Base-by-base conservation (phyloP, 2,113 vertebrate genomes). In the Cyanocitta stelleri region DNA sequence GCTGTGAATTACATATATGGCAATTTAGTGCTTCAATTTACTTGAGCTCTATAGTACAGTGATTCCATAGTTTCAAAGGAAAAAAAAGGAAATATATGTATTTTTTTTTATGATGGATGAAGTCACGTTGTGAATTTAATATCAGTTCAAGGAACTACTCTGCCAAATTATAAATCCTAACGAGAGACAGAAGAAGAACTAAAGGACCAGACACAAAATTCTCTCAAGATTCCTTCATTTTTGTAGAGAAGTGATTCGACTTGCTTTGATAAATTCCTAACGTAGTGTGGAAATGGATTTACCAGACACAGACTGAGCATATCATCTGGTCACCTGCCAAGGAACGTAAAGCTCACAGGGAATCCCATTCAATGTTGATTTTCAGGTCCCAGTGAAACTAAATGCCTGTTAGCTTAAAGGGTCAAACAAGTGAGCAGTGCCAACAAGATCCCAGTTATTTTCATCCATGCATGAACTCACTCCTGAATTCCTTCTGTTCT, bases 241-340 rank as follows among this genome's bases (percentile, higher is more conserved):
- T 68, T 55, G 12, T 64, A 85, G 43, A 93, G 63, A 97, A 96
- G 69, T 44, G 85, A 91, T 92, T 94, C 3, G 26, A 18, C 67
- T 94, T 97, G 85, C 95, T 96, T 97, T 97, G 90, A 95, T 97
- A 95, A 87, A 94, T 93, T 80, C 86, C 83, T 97, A 96, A 97
- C 97, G 74, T 55, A 90, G 83, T 96, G 90, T 97, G 96, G 73
- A 97, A 97, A 96, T 94, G 78, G 74, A 61, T 96, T 97, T 97
- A 90, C 69, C 87, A 91, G 91, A 62, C 84, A 86, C 66, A 90
- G 24, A 97, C 84, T 69, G 44, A 96, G 77, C 87, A 37, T 37
- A 80, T 92, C 80, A 93, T 89, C 81, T 85, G 26, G 80, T 97
- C 95, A 95, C 90, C 90, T 97, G 66, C 94, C 93, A 95, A 93